Conservation (phyloP, 2,888 invertebrate genomes). For the Toxonevra muliebris region DNA sequence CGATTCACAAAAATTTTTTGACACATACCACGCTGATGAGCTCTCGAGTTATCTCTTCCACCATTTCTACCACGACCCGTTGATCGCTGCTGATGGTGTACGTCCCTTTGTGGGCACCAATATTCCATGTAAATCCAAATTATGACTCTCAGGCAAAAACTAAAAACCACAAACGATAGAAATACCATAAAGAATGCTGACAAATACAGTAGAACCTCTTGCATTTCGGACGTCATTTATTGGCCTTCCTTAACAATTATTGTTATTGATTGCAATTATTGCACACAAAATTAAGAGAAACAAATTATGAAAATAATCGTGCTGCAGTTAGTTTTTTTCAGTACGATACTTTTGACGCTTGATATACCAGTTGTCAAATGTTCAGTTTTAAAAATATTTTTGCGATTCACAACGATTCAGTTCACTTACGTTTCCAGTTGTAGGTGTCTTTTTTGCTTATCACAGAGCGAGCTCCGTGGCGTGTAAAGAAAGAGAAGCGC, state of each 20-base stretch:
- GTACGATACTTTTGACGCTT: background rate
- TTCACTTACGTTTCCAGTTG: too few species aligned
- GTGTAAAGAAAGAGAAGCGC: too few species aligned
- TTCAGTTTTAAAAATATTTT: too few species aligned
- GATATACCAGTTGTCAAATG: too few species aligned
- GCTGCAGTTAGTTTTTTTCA: background rate
- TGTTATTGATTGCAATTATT: background rate
- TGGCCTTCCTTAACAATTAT: background rate
- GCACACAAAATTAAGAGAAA: background rate
- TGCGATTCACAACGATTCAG: too few species aligned
- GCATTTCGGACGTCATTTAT: conserved; percentile 40
- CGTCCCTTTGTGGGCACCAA: conserved; percentile 18
- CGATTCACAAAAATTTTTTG: too few species aligned
- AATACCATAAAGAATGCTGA: conserved; percentile 51
- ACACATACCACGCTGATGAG: too few species aligned
- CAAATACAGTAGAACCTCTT: conserved; percentile 45
- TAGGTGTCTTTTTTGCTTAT: too few species aligned
- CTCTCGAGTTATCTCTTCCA: background rate
- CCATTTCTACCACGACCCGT: conserved; percentile 19
- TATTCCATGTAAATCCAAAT: conserved; percentile 49
- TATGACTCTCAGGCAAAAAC: conserved; percentile 49
- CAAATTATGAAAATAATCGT: background rate
- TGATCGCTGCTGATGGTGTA: conserved; percentile 4
- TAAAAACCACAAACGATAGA: conserved; percentile 45
- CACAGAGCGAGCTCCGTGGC: too few species aligned